Base-by-base conservation (phyloP, 2,888 invertebrate species). In the Tenthredo distinguenda region DNA sequence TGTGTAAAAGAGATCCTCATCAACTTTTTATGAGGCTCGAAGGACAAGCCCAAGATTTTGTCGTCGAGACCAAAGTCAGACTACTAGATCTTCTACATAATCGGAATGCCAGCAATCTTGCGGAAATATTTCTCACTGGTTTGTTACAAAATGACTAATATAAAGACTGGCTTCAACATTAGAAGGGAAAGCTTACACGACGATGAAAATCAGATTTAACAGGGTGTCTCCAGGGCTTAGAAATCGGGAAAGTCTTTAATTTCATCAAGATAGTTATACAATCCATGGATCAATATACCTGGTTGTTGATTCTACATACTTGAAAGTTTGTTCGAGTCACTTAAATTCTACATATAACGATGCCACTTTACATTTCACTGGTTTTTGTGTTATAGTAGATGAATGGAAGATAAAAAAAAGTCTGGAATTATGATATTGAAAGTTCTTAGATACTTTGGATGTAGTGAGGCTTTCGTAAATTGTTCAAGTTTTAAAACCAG, bases 21-120 rank as follows among this genome's bases (percentile, higher is more conserved):
- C 96, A 96, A 91, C 93, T 96, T 87, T 96, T 95, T 90, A 94
- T 96, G 90, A 94, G 95, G 90, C 92, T 96, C 87, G 95, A 96
- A 90, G 95, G 95, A 85, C 95, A 96, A 90, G 94, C 96, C 40
- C 94, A 95, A 88, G 96, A 96, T 91, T 95, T 95, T 92, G 95
- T 96, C 86, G 94, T 95, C 88, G 96, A 96, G 91, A 95, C 96
- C 88, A 96, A 95, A 91, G 95, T 95, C 90, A 94, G 94, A 86
- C 94, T 95, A 86, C 92, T 95, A 87, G 94, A 95, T 89, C 94
- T 95, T 88, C 90, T 95, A 65, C 94, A 94, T 50, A 94, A 95
- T 83, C 93, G 93, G 89, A 94, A 94, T 90, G 94, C 95, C 83
- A 94, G 94, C 26, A 94, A 94, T 87, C 92, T 95, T 87, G 95